Evolutionary conservation across 2,797 vertebrate species (phyloP), one percentile per base, ranked within the genome.

Genomic region (Eulemur mongoz): DNA sequence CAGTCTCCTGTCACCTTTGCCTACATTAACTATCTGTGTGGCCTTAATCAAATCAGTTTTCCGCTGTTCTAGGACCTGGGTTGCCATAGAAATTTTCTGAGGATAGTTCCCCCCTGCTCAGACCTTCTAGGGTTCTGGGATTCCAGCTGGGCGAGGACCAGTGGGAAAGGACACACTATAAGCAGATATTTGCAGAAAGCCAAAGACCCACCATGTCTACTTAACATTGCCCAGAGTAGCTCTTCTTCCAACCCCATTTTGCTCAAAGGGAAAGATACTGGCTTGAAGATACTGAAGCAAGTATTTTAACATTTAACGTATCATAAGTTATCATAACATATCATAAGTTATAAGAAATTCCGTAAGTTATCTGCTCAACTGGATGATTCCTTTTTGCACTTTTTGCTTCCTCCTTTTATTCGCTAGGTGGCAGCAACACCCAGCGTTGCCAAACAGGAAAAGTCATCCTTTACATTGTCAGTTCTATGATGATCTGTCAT

Each of bases 361-460:
- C 69, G 0, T 50, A 30, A 67, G 43, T 90, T 57, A 76, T 43
- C 35, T n/a, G 12, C 32, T 79, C 67, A 85, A n/a, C 27, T 75
- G 22, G 27, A 80, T 82, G 63, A 40, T 61, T 92, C 35, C 20
- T 38, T 94, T 91, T 80, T 85, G 63, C 63, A 65, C 63, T 65
- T 65, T 65, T 65, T n/a, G 32, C 81, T 65, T 96, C 54, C 61
- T 95, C 22, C 69, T 91, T 96, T 93, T 69, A 32, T 14, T 70
- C 97, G 52, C 93, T 92, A 97, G 97, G 93, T 97, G 97, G 97
- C 97, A 95, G 93, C 90, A 98, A 83, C 40, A 78, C 90, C 93
- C 90, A 97, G 96, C 59, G 93, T 97, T 97, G 79, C 45, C 40
- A 61, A 69, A 61, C 25, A 89, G 25, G n/a, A 88, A 72, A 35